A percentile compares a stretch with the other conserved stretches of the same genome.
phyloP scores from a whole-genome alignment of 2,888 invertebrate species.

The Amiota minor region DNA sequence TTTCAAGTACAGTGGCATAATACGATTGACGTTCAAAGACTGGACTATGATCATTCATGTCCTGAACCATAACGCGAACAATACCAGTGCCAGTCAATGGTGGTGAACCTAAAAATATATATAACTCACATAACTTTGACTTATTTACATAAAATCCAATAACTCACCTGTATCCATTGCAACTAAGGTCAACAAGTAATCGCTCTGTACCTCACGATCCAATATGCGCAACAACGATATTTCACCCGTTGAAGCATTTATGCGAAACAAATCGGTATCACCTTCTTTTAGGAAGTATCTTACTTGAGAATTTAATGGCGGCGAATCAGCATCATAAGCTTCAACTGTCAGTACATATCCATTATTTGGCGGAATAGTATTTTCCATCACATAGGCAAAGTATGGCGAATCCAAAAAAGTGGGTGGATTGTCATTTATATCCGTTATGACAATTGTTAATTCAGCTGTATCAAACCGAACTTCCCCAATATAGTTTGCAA shows the following conservation, averaged over 20 bases:
- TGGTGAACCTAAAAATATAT: constrained; percentile 82
- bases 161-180: constrained; percentile 94
- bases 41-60: constrained; percentile 94
- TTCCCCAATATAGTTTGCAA: constrained; percentile 44
- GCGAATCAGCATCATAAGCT: constrained; percentile 93
- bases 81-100: constrained; percentile 94
- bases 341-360: constrained; percentile 88
- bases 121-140: not conserved
- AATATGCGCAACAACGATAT: constrained; percentile 87
- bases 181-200: constrained; percentile 88
- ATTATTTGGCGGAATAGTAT: constrained; percentile 85
- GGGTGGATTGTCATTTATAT: constrained; percentile 95
- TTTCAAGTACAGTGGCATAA: constrained; percentile 86
- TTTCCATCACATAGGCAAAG: constrained; percentile 94
- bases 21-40: constrained; percentile 89
- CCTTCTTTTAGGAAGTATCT: constrained; percentile 95
- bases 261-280: constrained; percentile 90
- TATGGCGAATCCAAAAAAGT: constrained; percentile 96
- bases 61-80: constrained; percentile 90
- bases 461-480: constrained; percentile 84
- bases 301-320: constrained; percentile 91
- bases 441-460: constrained; percentile 87
- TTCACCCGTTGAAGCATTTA: constrained; percentile 93
- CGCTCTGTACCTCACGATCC: constrained; percentile 88
- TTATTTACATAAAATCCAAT: not conserved